Conservation (phyloP, 2,113 vertebrate species). For the Vidua chalybeata region DNA sequence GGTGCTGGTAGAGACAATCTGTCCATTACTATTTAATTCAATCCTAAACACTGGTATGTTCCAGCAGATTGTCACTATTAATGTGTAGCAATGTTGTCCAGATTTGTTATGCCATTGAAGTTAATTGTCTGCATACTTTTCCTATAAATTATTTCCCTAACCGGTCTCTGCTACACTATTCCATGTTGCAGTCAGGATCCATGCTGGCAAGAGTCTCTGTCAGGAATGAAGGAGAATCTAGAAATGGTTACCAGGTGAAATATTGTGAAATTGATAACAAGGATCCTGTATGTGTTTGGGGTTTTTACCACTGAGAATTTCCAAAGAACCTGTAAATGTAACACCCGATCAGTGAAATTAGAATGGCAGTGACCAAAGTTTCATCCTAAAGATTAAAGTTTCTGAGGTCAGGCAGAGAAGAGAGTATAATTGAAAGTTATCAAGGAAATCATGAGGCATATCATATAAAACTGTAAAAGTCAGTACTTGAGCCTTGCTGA, state of each 20-base stretch:
- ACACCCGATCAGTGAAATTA: background rate
- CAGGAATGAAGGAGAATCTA: background rate
- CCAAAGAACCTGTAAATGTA: background rate
- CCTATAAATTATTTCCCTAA: slow-evolving; percentile 23
- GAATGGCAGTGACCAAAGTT: background rate
- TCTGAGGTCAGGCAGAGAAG: slow-evolving; percentile 24
- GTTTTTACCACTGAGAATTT: background rate
- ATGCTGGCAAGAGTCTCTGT: background rate
- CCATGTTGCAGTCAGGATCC: background rate
- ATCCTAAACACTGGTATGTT: background rate
- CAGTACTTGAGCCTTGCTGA: slow-evolving; percentile 17
- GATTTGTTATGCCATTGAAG: slow-evolving; percentile 34
- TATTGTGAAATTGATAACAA: background rate
- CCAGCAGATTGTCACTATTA: slow-evolving; percentile 34
- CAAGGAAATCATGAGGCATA: slow-evolving; percentile 44
- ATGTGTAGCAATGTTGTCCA: background rate
- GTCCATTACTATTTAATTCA: slow-evolving; percentile 27
- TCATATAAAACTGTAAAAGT: slow-evolving; percentile 27
- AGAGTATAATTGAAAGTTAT: slow-evolving; percentile 34
- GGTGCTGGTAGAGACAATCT: slow-evolving; percentile 28
- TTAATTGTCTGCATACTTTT: slow-evolving; percentile 25
- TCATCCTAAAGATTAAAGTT: background rate
- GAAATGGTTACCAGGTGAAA: background rate
- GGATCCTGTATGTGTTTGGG: background rate
- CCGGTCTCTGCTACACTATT: background rate